phyloP scores from a whole-genome alignment of 2,113 vertebrate species.

The Chaetodon trifascialis region DNA sequence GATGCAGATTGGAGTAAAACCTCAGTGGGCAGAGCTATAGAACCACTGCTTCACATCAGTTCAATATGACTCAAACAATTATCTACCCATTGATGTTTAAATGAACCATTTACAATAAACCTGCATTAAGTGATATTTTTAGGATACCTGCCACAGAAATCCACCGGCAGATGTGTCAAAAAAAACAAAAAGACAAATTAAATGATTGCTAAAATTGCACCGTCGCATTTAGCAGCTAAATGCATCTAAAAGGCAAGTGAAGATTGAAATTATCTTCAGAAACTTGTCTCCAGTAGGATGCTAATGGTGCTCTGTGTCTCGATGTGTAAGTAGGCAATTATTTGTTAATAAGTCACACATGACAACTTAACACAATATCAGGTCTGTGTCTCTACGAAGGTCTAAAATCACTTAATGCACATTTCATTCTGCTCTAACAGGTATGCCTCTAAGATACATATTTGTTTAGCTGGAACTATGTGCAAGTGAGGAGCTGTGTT shows the following conservation, averaged over 20 bases:
- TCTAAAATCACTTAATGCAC: slow-evolving; percentile 13
- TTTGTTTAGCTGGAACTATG: slow-evolving; percentile 33
- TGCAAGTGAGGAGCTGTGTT: slow-evolving; percentile 36
- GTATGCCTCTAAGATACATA: slow-evolving; percentile 8
- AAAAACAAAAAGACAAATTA: too few species aligned
- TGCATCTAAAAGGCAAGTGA: neutral
- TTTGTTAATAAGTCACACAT: too few species aligned
- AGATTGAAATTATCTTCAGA: neutral
- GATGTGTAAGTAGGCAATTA: too few species aligned
- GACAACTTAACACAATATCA: neutral
- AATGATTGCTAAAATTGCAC: neutral
- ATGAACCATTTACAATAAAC: neutral
- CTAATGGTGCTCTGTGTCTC: neutral
- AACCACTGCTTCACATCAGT: neutral
- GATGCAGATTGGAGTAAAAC: slow-evolving; percentile 8
- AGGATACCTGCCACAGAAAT: too few species aligned
- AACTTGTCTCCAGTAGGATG: neutral
- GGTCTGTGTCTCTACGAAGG: neutral
- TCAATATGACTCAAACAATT: neutral
- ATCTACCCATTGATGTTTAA: neutral
- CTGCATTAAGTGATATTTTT: slow-evolving; percentile 9
- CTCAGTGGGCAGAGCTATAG: neutral
- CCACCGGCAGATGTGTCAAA: too few species aligned
- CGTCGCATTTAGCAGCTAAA: neutral
- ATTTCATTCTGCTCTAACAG: neutral